These are phyloP conservation scores for Diplodus sargus DNA, from an alignment of 2,797 vertebrate genomes.

Conservation along the genomic window DNA sequence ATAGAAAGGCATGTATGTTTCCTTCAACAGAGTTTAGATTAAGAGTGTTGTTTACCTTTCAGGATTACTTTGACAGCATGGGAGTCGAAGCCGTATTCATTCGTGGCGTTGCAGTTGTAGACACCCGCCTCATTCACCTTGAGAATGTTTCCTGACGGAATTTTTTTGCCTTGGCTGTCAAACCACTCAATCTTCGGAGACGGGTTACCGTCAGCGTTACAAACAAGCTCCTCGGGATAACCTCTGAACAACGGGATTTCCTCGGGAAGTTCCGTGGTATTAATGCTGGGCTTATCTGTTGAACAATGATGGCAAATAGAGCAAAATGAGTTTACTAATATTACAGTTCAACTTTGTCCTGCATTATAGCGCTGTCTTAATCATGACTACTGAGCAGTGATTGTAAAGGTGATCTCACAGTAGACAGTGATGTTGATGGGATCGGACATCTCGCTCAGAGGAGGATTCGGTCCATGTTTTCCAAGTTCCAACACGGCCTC, in stretches of 20 bases:
- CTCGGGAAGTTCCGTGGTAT: slow-evolving; percentile 64
- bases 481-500: slow-evolving; percentile 67
- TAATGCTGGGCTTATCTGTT: slow-evolving; percentile 80
- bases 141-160: slow-evolving; percentile 22
- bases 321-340: not conserved
- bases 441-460: slow-evolving; percentile 32
- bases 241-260: slow-evolving; percentile 77
- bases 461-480: not conserved
- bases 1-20: not conserved
- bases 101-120: slow-evolving; percentile 79
- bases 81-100: slow-evolving; percentile 20
- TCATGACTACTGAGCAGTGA: not conserved
- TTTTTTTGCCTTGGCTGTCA: not conserved
- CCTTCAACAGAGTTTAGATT: not conserved
- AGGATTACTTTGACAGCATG: slow-evolving; percentile 71
- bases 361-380: not conserved
- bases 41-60: slow-evolving; percentile 72
- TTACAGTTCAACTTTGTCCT: not conserved
- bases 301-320: slow-evolving; percentile 18
- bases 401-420: slow-evolving; percentile 74
- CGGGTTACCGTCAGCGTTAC: slow-evolving; percentile 80
- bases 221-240: slow-evolving; percentile 73
- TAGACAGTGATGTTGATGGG: slow-evolving; percentile 61
- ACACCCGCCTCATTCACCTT: slow-evolving; percentile 54
- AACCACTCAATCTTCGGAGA: slow-evolving; percentile 74